Evolutionary conservation across 1,140 invertebrate species (phyloP).

Genomic region (Microplitis mediator): DNA sequence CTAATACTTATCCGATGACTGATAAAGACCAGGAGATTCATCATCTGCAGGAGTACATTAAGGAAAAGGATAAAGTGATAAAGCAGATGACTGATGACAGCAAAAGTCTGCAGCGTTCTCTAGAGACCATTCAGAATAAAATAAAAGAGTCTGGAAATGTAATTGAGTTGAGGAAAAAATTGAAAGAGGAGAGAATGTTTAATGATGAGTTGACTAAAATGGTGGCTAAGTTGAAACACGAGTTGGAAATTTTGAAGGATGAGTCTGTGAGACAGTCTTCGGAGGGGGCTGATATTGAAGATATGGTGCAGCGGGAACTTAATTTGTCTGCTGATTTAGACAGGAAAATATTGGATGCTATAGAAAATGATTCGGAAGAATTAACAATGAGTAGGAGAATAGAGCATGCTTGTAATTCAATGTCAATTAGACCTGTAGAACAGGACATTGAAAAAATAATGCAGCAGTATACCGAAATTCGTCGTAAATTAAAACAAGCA

Average conservation of each 20-base stretch:
- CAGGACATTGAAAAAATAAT: slow-evolving; percentile 39
- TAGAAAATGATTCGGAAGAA: slow-evolving; percentile 58
- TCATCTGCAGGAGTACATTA: slow-evolving; percentile 65
- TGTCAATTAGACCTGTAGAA: slow-evolving; percentile 34
- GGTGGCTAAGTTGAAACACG: slow-evolving; percentile 51
- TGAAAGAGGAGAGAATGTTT: slow-evolving; percentile 52
- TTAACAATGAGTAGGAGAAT: slow-evolving; percentile 21
- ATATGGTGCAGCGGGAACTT: slow-evolving; percentile 67
- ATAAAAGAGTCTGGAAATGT: slow-evolving; percentile 61
- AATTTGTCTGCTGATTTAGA: slow-evolving; percentile 68
- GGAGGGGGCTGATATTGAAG: slow-evolving; percentile 62
- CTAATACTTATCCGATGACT: slow-evolving; percentile 41
- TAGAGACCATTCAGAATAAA: slow-evolving; percentile 63
- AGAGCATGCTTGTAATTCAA: slow-evolving; percentile 38
- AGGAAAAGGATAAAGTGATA: slow-evolving; percentile 65
- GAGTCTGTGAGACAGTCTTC: slow-evolving; percentile 21
- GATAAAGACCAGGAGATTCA: slow-evolving; percentile 57
- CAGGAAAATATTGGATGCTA: slow-evolving; percentile 64
- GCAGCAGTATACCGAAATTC: slow-evolving; percentile 39
- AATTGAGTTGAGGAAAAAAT: slow-evolving; percentile 53
- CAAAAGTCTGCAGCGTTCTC: slow-evolving; percentile 57
- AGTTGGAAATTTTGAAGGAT: slow-evolving; percentile 48
- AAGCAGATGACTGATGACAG: slow-evolving; percentile 63
- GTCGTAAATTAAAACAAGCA: slow-evolving; percentile 41
- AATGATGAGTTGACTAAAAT: slow-evolving; percentile 52